Base-by-base conservation (phyloP, 2,888 invertebrate genomes). In the Watsonalla binaria region DNA sequence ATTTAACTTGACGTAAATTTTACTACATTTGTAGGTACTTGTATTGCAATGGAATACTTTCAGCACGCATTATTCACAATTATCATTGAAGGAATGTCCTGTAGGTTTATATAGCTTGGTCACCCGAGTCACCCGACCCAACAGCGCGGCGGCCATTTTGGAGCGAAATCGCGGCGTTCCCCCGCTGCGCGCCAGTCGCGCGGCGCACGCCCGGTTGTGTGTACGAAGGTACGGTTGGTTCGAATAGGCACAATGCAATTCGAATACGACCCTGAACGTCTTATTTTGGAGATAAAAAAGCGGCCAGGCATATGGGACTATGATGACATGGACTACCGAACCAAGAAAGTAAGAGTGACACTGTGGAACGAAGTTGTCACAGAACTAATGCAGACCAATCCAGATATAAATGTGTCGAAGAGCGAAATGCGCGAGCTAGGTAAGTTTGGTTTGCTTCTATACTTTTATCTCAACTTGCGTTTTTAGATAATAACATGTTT, bases 281-380 rank as follows among this genome's bases (percentile, higher is more conserved):
- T 90, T 5, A 90, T 90, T 51, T 79, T 84, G 39, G 89, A 86
- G 63, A 82, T 90, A 37, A 80, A 70, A 57, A 89, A 84, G 59
- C 82, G 90, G 0, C 89, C 86, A 0, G 89, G 86, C 0, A 78
- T 90, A 65, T 90, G 90, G 90, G 82, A 90, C 66, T 78, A 72
- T 59, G 82, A 83, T 5, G 74, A 84, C 56, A 55, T 73, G 4
- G 83, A 84, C 8, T 88, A 89, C 59, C 80, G 85, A 24, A 73
- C 76, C 5, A 87, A 81, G 68, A 72, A 74, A 34, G 66, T 72
- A 53, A 71, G 86, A 51, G 72, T 76, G 58, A 76, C 74, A 56
- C 68, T 87, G 45, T 90, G 90, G 90, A 74, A 66, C 37, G 87
- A 89, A 60, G 77, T 90, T 7, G 86, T 90, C 47, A 72, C 64